phyloP scores from a whole-genome alignment of 2,888 invertebrate species.

The Heliconius ethilla region DNA sequence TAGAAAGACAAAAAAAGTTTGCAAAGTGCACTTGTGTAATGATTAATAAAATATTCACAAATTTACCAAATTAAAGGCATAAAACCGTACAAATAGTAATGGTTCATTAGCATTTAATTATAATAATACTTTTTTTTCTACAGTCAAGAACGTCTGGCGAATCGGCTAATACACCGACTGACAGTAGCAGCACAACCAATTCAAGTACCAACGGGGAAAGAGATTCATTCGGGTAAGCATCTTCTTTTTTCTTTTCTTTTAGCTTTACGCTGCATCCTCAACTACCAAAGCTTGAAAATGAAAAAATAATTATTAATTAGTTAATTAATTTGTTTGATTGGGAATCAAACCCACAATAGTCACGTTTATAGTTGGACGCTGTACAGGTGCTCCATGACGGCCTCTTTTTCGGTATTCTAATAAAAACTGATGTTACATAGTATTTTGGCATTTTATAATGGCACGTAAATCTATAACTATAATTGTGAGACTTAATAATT shows the following conservation, averaged over 20 bases:
- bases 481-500: background rate
- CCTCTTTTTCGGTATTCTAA: background rate
- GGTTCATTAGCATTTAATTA: too few relatives aligned
- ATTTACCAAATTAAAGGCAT: too few relatives aligned
- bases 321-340: background rate
- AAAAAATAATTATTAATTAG: too few relatives aligned
- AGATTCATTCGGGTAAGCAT: slow-evolving; percentile 73
- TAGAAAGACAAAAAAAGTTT: too few relatives aligned
- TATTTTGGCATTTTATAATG: background rate
- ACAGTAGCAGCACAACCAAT: slow-evolving; percentile 61
- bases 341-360: background rate
- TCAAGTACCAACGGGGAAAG: slow-evolving; percentile 64
- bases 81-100: too few relatives aligned
- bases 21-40: too few relatives aligned
- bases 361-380: background rate
- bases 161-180: slow-evolving; percentile 58
- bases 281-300: background rate
- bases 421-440: too few relatives aligned
- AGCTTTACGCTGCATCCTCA: background rate
- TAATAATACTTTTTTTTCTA: slow-evolving; percentile 42
- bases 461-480: background rate
- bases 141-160: slow-evolving; percentile 77
- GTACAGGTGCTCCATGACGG: too few relatives aligned
- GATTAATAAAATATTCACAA: too few relatives aligned
- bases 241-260: background rate